phyloP scores from a whole-genome alignment of 2,888 invertebrate species.

The Incurvaria masculella region DNA sequence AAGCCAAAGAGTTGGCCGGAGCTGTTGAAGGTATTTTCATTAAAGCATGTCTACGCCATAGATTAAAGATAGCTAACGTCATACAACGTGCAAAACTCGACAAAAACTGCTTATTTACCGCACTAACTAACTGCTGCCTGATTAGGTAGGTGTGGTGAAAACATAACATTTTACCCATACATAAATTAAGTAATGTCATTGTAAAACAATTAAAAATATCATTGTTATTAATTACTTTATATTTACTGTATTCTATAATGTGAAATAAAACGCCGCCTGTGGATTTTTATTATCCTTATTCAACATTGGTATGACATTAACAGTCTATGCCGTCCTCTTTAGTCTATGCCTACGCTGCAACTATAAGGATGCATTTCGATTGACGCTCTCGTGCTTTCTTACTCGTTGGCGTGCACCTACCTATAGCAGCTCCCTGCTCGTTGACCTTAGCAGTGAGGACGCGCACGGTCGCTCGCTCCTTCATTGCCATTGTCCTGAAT shows the following conservation, averaged over 20 bases:
- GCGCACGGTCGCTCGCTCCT: slow-evolving; percentile 28
- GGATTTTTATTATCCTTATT: too few relatives aligned
- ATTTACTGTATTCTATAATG: background rate
- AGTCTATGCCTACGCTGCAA: too few relatives aligned
- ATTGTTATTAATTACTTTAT: background rate
- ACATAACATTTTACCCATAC: background rate
- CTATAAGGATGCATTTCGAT: too few relatives aligned
- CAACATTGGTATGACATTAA: too few relatives aligned
- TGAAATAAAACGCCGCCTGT: too few relatives aligned
- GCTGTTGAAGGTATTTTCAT: too few relatives aligned
- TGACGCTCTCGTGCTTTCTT: background rate
- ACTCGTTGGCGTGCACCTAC: slow-evolving; percentile 19
- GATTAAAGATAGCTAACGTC: too few relatives aligned
- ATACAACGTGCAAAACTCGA: too few relatives aligned
- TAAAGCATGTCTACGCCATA: too few relatives aligned
- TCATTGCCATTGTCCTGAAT: slow-evolving; percentile 28
- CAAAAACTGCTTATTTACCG: too few relatives aligned
- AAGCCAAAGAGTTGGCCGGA: too few relatives aligned
- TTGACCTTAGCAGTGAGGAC: slow-evolving; percentile 24
- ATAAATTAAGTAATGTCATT: slow-evolving; percentile 4
- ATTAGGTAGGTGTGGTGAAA: too few relatives aligned
- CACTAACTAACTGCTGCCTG: background rate
- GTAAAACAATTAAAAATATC: background rate
- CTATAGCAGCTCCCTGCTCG: slow-evolving; percentile 35
- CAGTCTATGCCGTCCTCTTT: background rate